Base-by-base conservation (phyloP, 2,797 vertebrate species). In the Falco berigora region DNA sequence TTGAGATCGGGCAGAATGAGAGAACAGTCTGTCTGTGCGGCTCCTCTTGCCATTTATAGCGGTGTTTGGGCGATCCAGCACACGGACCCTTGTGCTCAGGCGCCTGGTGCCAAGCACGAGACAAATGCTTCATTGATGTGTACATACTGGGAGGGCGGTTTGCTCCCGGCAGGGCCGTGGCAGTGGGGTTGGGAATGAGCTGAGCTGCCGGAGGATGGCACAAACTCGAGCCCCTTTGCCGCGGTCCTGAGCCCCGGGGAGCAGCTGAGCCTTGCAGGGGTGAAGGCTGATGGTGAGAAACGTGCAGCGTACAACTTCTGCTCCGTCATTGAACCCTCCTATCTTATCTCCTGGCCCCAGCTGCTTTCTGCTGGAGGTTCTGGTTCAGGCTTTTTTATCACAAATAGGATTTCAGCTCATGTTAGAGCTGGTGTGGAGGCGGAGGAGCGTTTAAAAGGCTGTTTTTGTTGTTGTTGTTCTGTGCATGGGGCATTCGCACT, bases 31-130 rank as follows among this genome's bases (percentile, higher is more conserved):
- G 95, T 59, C 88, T 79, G 84, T 28, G 67, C 42, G 12, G 44
- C 90, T 95, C 18, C 90, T 53, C 95, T 94, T 88, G 40, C 96
- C 96, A 83, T 92, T 90, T 91, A 83, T 83, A 96, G 95, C 94
- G 12, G 30, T 62, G 67, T 13, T 85, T 23, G 44, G 88, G 79
- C 38, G 13, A 56, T n/a, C 30, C 83, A 14, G 88, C 50, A 1
- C 92, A 36, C 49, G 32, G 92, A 25, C 79, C 94, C 89, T 49
- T 14, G 52, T 6, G 88, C 92, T 76, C 40, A 4, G 36, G 23
- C 30, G 62, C 69, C 81, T 11, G 71, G 53, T 96, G 96, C 95
- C 96, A 94, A 90, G 95, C 94, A 46, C 67, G 92, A 90, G 38
- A 96, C 95, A 96, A 96, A 93, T 34, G 90, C 81, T 55, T 62